Conservation (phyloP, 2,113 vertebrate genomes). For the Pao palembangensis region DNA sequence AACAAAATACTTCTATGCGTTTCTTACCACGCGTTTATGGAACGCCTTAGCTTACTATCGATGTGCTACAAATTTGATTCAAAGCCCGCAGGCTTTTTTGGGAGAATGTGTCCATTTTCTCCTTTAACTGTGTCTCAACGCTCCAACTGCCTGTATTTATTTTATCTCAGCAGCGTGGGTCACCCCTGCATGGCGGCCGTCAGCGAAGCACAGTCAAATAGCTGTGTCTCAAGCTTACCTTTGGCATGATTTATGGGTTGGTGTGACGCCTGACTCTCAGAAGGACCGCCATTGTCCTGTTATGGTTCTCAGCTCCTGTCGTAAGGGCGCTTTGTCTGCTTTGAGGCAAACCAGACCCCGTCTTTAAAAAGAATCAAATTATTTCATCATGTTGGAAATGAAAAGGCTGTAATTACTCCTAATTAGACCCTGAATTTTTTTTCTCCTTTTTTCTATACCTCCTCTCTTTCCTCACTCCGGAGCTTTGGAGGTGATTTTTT, state of each 20-base stretch:
- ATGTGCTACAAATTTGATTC: slow-evolving; percentile 57
- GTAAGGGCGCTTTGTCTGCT: slow-evolving; percentile 92
- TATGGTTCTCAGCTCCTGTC: slow-evolving; percentile 83
- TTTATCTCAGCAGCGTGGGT: slow-evolving; percentile 82
- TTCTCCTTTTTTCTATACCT: slow-evolving; percentile 49
- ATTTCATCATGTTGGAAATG: slow-evolving; percentile 99
- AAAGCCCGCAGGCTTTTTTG: slow-evolving; percentile 55
- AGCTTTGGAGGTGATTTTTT: slow-evolving; percentile 82
- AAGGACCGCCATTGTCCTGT: slow-evolving; percentile 92
- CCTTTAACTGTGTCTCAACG: slow-evolving; percentile 59
- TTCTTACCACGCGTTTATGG: slow-evolving; percentile 10
- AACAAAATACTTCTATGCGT: slow-evolving; percentile 30
- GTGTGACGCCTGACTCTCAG: slow-evolving; percentile 77
- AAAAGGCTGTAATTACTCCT: slow-evolving; percentile 99
- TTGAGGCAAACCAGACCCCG: slow-evolving; percentile 97
- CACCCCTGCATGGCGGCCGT: slow-evolving; percentile 76
- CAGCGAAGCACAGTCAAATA: slow-evolving; percentile 81
- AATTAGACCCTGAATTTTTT: slow-evolving; percentile 95
- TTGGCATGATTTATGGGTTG: slow-evolving; percentile 90
- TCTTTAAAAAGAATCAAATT: slow-evolving; percentile 98
- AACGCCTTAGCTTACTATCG: slow-evolving; percentile 25
- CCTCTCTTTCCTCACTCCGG: slow-evolving; percentile 70
- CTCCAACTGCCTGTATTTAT: slow-evolving; percentile 77
- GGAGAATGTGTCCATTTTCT: slow-evolving; percentile 62
- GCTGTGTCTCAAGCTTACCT: slow-evolving; percentile 82